phyloP scores from a whole-genome alignment of 2,888 invertebrate species.

The Andrena flavipes region DNA sequence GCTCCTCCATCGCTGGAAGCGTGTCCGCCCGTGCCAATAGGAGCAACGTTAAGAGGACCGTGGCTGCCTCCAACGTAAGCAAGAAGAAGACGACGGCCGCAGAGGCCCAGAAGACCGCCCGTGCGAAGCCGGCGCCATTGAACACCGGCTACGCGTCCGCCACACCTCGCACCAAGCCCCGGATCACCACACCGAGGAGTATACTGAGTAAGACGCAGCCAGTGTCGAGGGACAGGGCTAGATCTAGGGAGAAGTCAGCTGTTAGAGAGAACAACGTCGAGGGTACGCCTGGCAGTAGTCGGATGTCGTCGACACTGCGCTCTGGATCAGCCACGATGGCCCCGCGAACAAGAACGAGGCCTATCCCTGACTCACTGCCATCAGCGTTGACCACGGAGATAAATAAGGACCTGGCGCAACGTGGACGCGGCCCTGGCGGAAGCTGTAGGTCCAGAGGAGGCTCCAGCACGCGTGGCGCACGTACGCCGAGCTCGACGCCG shows the following conservation, averaged over 20 bases:
- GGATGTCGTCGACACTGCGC: slow-evolving; percentile 84
- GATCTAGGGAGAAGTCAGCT: slow-evolving; percentile 87
- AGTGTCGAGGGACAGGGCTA: slow-evolving; percentile 87
- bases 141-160: slow-evolving; percentile 69
- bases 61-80: slow-evolving; percentile 73
- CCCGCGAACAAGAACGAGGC: slow-evolving; percentile 76
- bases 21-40: slow-evolving; percentile 75
- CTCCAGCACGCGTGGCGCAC: slow-evolving; percentile 65
- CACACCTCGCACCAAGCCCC: slow-evolving; percentile 86
- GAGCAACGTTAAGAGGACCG: slow-evolving; percentile 62
- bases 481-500: slow-evolving; percentile 80
- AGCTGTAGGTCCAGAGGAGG: slow-evolving; percentile 70
- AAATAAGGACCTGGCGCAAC: slow-evolving; percentile 81
- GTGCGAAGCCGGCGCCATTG: slow-evolving; percentile 64
- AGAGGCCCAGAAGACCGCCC: slow-evolving; percentile 84
- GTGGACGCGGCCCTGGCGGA: slow-evolving; percentile 65
- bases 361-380: slow-evolving; percentile 80
- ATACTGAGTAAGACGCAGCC: slow-evolving; percentile 85
- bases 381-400: slow-evolving; percentile 82
- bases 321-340: slow-evolving; percentile 36
- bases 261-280: slow-evolving; percentile 83
- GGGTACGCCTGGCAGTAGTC: slow-evolving; percentile 78
- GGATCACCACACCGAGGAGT: slow-evolving; percentile 83
- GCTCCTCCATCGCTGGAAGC: slow-evolving; percentile 89
- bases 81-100: slow-evolving; percentile 87